Percentiles rank a stretch among this genome's conserved stretches.
Conservation (phyloP, 2,888 invertebrate species). For the Adelognathus sp. region DNA sequence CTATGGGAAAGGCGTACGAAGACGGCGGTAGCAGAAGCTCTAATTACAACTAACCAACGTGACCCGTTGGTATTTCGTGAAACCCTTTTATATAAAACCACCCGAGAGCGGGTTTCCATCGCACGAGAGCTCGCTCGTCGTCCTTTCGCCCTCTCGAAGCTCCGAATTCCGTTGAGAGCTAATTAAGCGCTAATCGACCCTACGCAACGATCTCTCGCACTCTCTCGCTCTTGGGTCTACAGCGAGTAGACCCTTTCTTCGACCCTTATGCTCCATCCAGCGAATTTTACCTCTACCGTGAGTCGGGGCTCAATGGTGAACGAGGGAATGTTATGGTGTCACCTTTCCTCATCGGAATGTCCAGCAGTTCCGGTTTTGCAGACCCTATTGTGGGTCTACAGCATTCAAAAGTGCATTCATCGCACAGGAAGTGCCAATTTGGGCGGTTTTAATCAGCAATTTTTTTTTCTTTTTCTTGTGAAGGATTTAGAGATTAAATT, state of each 20-base stretch:
- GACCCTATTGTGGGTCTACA: constrained; percentile 24
- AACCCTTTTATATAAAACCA: constrained; percentile 39
- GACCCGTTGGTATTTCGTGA: constrained; percentile 46
- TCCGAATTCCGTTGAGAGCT: constrained; percentile 43
- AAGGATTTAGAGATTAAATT: no score
- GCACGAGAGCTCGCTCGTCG: neutral
- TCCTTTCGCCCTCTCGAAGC: constrained; percentile 10
- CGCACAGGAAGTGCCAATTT: constrained; percentile 17
- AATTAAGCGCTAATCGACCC: constrained; percentile 50
- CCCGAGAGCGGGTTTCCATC: constrained; percentile 14
- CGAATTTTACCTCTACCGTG: neutral
- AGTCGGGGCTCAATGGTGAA: neutral
- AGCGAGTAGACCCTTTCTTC: no score
- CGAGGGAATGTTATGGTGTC: constrained; percentile 18
- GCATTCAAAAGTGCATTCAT: neutral
- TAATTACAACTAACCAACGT: constrained; percentile 62
- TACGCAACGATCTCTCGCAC: constrained; percentile 7
- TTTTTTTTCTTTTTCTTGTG: neutral
- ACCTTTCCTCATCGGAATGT: constrained; percentile 39
- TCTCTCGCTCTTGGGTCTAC: neutral
- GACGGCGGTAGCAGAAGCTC: constrained; percentile 50
- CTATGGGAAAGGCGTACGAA: neutral
- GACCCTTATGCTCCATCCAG: neutral
- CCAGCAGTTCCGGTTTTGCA: constrained; percentile 23
- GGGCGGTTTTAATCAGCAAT: neutral